phyloP scores from a whole-genome alignment of 2,797 vertebrate species.

The Adelosebastes latens region DNA sequence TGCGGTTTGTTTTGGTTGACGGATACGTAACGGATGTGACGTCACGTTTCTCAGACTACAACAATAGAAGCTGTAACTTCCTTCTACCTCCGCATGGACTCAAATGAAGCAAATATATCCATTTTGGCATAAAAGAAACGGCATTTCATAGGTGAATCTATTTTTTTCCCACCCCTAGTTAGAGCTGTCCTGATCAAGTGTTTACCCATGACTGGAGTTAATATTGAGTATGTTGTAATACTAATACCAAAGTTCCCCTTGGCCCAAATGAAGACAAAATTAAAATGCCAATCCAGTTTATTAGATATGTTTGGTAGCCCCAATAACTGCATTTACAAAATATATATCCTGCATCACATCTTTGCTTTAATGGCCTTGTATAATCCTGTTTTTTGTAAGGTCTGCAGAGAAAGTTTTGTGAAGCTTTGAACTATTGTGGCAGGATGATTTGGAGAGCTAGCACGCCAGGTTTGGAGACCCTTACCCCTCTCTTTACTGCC shows the following conservation, averaged over 20 bases:
- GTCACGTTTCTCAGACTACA: too few species aligned
- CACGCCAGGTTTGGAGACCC: background rate
- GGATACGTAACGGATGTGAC: too few species aligned
- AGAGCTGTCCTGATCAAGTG: background rate
- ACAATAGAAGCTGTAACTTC: too few species aligned
- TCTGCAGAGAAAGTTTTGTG: background rate
- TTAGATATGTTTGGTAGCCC: background rate
- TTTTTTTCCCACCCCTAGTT: background rate
- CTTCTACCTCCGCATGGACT: too few species aligned
- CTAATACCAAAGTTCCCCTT: background rate
- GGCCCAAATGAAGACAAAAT: background rate
- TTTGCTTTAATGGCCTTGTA: background rate
- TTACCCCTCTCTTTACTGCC: background rate
- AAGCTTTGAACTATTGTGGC: background rate
- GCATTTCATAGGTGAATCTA: too few species aligned
- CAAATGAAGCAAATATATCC: too few species aligned
- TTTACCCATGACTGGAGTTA: background rate
- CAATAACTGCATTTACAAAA: background rate
- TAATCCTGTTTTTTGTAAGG: background rate
- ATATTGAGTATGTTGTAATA: background rate
- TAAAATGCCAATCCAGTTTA: background rate
- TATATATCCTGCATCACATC: background rate
- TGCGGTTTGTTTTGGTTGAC: too few species aligned
- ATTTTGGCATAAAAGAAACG: too few species aligned
- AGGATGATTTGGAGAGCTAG: background rate